Evolutionary conservation across 2,888 invertebrate species (phyloP).

Genomic region (Helobdella robusta): DNA sequence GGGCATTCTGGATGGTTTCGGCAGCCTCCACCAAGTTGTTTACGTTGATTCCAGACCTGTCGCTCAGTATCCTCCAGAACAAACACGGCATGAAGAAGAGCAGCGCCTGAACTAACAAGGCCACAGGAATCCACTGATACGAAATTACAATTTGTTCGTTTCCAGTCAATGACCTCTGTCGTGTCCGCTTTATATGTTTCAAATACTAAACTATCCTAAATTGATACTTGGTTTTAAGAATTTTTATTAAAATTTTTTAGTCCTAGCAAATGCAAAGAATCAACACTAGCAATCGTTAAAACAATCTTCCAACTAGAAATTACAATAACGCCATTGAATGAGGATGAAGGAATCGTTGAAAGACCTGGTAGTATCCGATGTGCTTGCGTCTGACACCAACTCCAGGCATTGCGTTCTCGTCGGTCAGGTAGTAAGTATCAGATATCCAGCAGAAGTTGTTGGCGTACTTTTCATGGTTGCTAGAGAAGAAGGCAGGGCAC

Average conservation of each 20-base stretch:
- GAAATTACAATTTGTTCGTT: too few relatives aligned
- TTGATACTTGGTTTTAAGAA: not conserved
- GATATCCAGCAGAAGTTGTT: conserved; percentile 54
- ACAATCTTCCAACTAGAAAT: not conserved
- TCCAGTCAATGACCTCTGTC: not conserved
- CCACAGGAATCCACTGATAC: conserved; percentile 50
- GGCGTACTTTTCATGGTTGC: conserved; percentile 53
- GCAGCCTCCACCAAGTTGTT: conserved; percentile 32
- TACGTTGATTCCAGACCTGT: conserved; percentile 34
- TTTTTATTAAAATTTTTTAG: not conserved
- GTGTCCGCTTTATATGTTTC: not conserved
- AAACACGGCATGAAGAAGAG: conserved; percentile 52
- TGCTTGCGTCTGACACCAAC: conserved; percentile 10
- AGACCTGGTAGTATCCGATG: conserved; percentile 39
- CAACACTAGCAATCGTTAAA: not conserved
- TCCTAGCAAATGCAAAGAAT: not conserved
- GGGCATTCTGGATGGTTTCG: conserved; percentile 26
- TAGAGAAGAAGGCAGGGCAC: conserved; percentile 53
- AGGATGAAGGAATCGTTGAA: not conserved
- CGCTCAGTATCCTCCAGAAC: conserved; percentile 48
- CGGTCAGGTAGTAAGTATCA: conserved; percentile 51
- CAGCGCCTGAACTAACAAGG: conserved; percentile 52
- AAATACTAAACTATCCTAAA: not conserved
- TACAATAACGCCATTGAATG: too few relatives aligned
- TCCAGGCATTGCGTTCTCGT: conserved; percentile 27